These are phyloP conservation scores for Rhinoraja longicauda DNA, from an alignment of 2,797 vertebrate genomes.

Conservation along the genomic window DNA sequence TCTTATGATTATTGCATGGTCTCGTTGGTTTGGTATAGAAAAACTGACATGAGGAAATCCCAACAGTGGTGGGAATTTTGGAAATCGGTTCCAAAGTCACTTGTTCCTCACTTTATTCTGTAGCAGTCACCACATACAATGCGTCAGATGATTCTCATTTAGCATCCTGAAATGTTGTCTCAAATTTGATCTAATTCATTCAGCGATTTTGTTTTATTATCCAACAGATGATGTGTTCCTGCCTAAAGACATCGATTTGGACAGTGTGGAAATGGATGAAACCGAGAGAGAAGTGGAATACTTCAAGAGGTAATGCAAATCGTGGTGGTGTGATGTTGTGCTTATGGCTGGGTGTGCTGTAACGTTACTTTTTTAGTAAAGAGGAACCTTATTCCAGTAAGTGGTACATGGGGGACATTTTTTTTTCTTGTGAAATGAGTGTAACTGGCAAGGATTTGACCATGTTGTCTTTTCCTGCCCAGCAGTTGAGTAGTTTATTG, in stretches of 20 bases:
- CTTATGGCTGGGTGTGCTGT: not conserved
- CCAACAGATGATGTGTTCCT: conserved; percentile 90
- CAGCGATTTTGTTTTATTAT: not conserved
- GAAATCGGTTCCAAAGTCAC: not conserved
- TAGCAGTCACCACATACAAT: not conserved
- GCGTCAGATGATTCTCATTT: not conserved
- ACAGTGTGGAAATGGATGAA: conserved; percentile 96
- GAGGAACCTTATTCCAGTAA: not conserved
- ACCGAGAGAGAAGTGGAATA: conserved; percentile 96
- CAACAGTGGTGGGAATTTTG: not conserved
- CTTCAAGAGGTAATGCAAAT: conserved; percentile 81
- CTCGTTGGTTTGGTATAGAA: not conserved
- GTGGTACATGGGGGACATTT: not conserved
- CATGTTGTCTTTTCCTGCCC: not conserved
- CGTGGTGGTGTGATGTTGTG: not conserved
- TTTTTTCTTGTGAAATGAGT: not conserved
- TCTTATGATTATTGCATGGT: not conserved
- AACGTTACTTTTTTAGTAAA: not conserved
- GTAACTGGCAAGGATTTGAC: not conserved
- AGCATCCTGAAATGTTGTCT: not conserved
- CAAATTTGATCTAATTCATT: not conserved
- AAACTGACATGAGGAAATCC: not conserved
- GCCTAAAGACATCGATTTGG: conserved; percentile 96
- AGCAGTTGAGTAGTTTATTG: no score
- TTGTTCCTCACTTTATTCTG: not conserved